Percentiles rank a stretch among this genome's conserved stretches.
Evolutionary conservation across 2,113 vertebrate genomes (phyloP).

Genomic region (Eubucco bourcierii): DNA sequence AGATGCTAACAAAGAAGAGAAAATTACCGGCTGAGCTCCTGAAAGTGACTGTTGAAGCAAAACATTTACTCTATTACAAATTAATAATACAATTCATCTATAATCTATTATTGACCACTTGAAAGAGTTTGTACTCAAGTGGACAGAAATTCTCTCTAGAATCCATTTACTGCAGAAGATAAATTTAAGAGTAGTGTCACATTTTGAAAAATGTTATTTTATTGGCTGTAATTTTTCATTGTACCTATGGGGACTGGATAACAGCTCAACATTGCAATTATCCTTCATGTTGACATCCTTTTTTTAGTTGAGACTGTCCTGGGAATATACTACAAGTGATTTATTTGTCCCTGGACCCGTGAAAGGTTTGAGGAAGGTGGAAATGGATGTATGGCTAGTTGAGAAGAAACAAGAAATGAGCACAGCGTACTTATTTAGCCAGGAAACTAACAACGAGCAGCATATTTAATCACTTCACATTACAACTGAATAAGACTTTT

Average conservation of each 20-base stretch:
- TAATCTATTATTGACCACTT: conserved; percentile 88
- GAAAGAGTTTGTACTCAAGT: conserved; percentile 88
- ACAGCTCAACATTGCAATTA: conserved; percentile 91
- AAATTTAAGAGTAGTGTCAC: conserved; percentile 92
- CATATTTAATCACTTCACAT: conserved; percentile 30
- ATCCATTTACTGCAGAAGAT: conserved; percentile 88
- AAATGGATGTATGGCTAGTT: conserved; percentile 83
- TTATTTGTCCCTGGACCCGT: conserved; percentile 91
- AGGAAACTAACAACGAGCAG: conserved; percentile 59
- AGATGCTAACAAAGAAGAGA: conserved; percentile 48
- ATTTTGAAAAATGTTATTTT: conserved; percentile 98
- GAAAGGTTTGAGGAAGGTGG: conserved; percentile 90
- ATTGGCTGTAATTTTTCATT: conserved; percentile 93
- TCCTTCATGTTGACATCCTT: conserved; percentile 90
- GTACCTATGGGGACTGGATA: conserved; percentile 86
- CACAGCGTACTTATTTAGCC: conserved; percentile 72
- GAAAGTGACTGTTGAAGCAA: conserved; percentile 77
- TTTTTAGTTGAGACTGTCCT: conserved; percentile 84
- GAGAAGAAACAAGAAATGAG: conserved; percentile 78
- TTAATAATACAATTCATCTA: conserved; percentile 91
- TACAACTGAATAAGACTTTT: neutral
- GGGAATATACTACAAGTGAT: conserved; percentile 94
- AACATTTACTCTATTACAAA: conserved; percentile 90
- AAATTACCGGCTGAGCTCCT: conserved; percentile 61
- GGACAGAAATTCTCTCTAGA: conserved; percentile 87